These are phyloP conservation scores for Equus quagga DNA, from an alignment of 2,113 vertebrate genomes.

Conservation along the genomic window DNA sequence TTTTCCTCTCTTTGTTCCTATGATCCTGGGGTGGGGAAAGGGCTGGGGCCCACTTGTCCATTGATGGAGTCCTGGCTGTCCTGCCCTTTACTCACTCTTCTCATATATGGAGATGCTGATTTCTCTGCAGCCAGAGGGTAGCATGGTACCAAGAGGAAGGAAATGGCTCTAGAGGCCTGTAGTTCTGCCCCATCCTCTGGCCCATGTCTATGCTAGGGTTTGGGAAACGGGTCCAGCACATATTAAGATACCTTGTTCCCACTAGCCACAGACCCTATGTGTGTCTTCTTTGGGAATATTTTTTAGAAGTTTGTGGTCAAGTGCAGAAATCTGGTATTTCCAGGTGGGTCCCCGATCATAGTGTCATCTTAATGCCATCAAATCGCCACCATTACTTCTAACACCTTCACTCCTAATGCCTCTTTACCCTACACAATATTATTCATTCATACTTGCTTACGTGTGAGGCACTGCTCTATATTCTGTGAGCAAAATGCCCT, in stretches of 20 bases:
- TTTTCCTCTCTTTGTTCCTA: neutral
- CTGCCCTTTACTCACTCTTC: neutral
- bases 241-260: neutral
- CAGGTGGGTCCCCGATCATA: neutral
- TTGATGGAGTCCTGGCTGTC: neutral
- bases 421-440: neutral
- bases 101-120: neutral
- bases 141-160: neutral
- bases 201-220: neutral
- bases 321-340: neutral
- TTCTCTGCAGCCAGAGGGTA: neutral
- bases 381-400: neutral
- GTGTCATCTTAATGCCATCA: neutral
- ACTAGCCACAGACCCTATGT: neutral
- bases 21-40: neutral
- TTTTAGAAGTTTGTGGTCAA: neutral
- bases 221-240: neutral
- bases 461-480: neutral
- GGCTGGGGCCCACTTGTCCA: neutral
- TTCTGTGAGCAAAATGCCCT: neutral
- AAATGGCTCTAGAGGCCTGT: neutral
- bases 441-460: neutral
- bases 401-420: neutral
- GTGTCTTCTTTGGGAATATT: neutral
- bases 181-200: neutral